Conservation (phyloP, 35 echinoderm and acorn worm genomes). For the Patiria miniata region DNA sequence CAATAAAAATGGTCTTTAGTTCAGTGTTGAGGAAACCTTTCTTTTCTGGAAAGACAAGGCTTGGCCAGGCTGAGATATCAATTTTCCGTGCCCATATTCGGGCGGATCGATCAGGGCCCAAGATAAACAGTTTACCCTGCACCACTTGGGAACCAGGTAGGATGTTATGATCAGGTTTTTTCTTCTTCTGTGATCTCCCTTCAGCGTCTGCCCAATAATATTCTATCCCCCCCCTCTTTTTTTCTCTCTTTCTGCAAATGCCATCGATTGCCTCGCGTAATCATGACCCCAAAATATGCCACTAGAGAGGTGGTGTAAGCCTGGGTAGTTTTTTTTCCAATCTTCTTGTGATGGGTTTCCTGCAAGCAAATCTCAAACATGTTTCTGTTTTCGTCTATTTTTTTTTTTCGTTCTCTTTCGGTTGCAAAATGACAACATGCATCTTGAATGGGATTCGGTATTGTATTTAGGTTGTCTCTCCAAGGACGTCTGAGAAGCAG, state of each 20-base stretch:
- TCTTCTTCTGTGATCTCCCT: background rate
- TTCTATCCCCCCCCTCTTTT: background rate
- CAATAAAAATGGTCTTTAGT: too few relatives aligned
- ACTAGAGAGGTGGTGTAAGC: background rate
- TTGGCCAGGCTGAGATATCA: background rate
- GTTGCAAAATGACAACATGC: constrained; percentile 4
- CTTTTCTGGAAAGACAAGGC: too few relatives aligned
- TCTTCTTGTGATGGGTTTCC: background rate
- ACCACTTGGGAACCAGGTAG: constrained; percentile 11
- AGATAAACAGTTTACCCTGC: constrained; percentile 19
- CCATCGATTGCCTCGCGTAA: constrained; percentile 11
- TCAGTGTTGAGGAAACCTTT: too few relatives aligned
- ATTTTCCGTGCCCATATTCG: constrained; percentile 23
- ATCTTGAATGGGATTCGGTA: background rate
- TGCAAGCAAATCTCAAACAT: background rate
- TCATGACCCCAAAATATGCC: background rate
- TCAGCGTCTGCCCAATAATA: background rate
- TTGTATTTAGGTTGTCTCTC: background rate
- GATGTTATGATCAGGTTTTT: background rate
- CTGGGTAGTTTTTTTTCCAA: background rate
- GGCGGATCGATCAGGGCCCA: constrained; percentile 5
- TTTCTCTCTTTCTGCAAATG: constrained; percentile 1
- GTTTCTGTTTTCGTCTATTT: background rate
- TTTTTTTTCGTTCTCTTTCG: constrained; percentile 15
- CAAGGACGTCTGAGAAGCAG: background rate